Conservation (phyloP, 2,113 vertebrate species). For the Melanotaenia duboulayi region DNA sequence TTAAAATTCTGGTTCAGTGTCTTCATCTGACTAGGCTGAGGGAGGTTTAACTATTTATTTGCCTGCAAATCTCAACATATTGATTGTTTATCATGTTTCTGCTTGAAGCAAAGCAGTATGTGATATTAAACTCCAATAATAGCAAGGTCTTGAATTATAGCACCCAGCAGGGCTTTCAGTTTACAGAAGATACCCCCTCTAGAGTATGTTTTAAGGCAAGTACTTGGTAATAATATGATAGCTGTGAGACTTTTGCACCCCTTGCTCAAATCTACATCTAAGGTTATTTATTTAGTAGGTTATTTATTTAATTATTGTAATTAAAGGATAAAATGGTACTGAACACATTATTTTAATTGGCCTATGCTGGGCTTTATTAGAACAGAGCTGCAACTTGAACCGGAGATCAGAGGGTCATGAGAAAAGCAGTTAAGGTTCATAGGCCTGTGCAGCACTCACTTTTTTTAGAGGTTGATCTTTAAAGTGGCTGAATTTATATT, state of each 20-base stretch:
- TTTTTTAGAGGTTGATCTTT: neutral
- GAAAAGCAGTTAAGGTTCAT: neutral
- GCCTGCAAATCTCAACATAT: neutral
- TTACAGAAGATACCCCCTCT: neutral
- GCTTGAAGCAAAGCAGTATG: conserved; percentile 1
- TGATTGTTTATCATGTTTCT: conserved; percentile 33
- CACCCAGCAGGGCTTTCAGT: neutral
- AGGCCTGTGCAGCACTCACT: neutral
- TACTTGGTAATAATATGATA: conserved; percentile 29
- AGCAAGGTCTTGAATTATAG: conserved; percentile 11
- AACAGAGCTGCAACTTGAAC: neutral
- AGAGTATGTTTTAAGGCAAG: conserved; percentile 24
- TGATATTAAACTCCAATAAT: conserved; percentile 19
- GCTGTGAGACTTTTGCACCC: neutral
- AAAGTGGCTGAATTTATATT: neutral
- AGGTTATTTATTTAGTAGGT: neutral
- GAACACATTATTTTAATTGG: neutral
- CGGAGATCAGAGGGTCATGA: neutral
- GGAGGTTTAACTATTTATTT: neutral
- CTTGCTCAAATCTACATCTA: neutral
- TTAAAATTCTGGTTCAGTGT: conserved; percentile 1
- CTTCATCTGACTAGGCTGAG: neutral
- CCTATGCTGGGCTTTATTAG: neutral
- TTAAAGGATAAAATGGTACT: conserved; percentile 8
- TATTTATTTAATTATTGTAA: conserved; percentile 2